These are phyloP conservation scores for Oxytorus armatus DNA, from an alignment of 2,888 invertebrate species.

Conservation along the genomic window DNA sequence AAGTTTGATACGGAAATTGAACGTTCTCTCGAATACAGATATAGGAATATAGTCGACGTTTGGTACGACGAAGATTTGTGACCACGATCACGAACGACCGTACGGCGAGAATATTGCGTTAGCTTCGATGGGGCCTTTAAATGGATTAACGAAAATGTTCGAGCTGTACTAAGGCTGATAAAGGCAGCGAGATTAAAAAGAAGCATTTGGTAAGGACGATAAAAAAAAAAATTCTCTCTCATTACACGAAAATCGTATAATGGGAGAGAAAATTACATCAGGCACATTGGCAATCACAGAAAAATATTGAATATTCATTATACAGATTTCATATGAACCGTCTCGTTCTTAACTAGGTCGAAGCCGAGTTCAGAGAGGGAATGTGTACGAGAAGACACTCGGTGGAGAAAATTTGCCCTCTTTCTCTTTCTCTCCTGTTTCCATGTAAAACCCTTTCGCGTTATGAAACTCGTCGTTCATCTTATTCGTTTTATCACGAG, in stretches of 20 bases:
- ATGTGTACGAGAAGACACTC: constrained; percentile 21
- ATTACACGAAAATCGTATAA: background rate
- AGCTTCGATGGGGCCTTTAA: too few relatives aligned
- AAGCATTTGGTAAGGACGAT: background rate
- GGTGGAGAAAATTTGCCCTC: constrained; percentile 17
- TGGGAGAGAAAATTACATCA: background rate
- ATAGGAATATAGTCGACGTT: background rate
- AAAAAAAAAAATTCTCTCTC: too few relatives aligned
- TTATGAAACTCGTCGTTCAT: constrained; percentile 37
- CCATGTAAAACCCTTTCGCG: constrained; percentile 31
- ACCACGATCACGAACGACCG: too few relatives aligned
- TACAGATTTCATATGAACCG: constrained; percentile 26
- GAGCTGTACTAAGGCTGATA: background rate
- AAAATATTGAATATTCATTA: constrained; percentile 16
- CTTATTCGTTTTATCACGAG: constrained; percentile 48
- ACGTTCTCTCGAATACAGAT: constrained; percentile 15
- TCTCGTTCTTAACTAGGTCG: constrained; percentile 49
- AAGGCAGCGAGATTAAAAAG: background rate
- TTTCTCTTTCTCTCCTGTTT: constrained; percentile 17
- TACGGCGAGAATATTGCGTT: too few relatives aligned
- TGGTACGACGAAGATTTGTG: constrained; percentile 42
- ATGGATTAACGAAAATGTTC: constrained; percentile 7
- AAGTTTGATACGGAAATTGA: constrained; percentile 47
- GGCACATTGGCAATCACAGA: background rate
- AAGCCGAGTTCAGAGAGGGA: constrained; percentile 5